phyloP scores from a whole-genome alignment of 2,888 invertebrate species.

The Embidobia sp. region DNA sequence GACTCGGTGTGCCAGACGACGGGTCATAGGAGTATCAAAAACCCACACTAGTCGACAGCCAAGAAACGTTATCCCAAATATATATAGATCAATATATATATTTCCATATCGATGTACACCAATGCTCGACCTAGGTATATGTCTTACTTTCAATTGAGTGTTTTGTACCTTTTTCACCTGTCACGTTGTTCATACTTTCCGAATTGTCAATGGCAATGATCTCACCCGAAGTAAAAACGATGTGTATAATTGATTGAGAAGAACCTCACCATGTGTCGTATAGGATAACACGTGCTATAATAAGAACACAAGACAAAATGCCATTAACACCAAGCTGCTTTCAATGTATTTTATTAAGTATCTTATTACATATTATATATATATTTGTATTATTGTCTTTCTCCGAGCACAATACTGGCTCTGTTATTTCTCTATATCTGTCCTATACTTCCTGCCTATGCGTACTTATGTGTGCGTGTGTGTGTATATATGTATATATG shows the following conservation, averaged over 20 bases:
- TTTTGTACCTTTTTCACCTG: constrained; percentile 27
- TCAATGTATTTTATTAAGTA: constrained; percentile 79
- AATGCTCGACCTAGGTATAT: constrained; percentile 50
- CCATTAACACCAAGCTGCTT: constrained; percentile 81
- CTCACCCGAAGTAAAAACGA: constrained; percentile 1
- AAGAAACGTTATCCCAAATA: constrained; percentile 17
- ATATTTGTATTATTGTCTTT: constrained; percentile 68
- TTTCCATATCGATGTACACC: constrained; percentile 34
- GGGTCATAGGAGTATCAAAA: constrained; percentile 68
- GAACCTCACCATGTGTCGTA: constrained; percentile 26
- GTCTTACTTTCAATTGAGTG: constrained; percentile 40
- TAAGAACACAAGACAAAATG: constrained; percentile 74
- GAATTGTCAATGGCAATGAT: constrained; percentile 14
- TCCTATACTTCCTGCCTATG: constrained; percentile 72
- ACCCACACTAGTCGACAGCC: constrained; percentile 45
- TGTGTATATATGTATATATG: constrained; percentile 48
- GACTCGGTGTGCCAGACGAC: constrained; percentile 76
- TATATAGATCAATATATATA: constrained; percentile 3
- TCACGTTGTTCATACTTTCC: constrained; percentile 33
- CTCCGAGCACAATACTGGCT: constrained; percentile 73
- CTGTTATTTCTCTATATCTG: constrained; percentile 73
- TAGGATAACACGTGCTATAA: constrained; percentile 59
- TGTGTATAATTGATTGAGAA: background rate
- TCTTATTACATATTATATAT: constrained; percentile 68
- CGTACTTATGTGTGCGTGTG: constrained; percentile 63